These are phyloP conservation scores for Galemys pyrenaicus DNA, from an alignment of 2,113 vertebrate genomes.

Conservation along the genomic window DNA sequence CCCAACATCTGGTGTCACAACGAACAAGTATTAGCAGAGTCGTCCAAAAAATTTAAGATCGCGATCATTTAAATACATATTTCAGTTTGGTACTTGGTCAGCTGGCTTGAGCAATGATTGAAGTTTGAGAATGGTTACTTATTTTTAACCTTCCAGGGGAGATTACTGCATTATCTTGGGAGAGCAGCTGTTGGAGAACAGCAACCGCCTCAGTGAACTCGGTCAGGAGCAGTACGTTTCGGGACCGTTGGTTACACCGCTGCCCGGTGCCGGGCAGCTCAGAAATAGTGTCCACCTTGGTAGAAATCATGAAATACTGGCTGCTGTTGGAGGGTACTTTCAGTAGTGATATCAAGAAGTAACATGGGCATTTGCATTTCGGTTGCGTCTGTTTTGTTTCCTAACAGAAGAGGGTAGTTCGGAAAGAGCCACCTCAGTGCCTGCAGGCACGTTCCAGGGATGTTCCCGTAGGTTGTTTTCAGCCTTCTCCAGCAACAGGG, in stretches of 20 bases:
- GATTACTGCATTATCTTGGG: slow-evolving; percentile 30
- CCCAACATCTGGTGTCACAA: background rate
- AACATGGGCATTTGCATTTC: background rate
- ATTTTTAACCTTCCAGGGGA: slow-evolving; percentile 41
- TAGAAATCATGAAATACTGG: slow-evolving; percentile 16
- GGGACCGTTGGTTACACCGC: background rate
- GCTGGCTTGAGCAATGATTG: background rate
- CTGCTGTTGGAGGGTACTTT: slow-evolving; percentile 4
- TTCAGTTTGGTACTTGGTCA: background rate
- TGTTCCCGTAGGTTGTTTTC: background rate
- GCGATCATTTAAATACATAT: slow-evolving; percentile 16
- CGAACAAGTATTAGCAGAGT: background rate
- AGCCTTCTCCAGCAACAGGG: background rate
- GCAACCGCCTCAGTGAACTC: background rate
- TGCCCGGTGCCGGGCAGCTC: background rate
- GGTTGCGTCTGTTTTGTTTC: slow-evolving; percentile 39
- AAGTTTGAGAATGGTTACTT: background rate
- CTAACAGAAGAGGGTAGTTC: background rate
- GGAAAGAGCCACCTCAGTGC: background rate
- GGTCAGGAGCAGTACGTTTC: background rate
- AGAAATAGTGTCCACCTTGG: background rate
- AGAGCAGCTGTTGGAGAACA: background rate
- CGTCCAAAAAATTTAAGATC: background rate
- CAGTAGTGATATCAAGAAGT: background rate
- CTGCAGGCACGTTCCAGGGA: background rate